Conservation (phyloP, 2,888 invertebrate species). For the Copidosoma aretas region DNA sequence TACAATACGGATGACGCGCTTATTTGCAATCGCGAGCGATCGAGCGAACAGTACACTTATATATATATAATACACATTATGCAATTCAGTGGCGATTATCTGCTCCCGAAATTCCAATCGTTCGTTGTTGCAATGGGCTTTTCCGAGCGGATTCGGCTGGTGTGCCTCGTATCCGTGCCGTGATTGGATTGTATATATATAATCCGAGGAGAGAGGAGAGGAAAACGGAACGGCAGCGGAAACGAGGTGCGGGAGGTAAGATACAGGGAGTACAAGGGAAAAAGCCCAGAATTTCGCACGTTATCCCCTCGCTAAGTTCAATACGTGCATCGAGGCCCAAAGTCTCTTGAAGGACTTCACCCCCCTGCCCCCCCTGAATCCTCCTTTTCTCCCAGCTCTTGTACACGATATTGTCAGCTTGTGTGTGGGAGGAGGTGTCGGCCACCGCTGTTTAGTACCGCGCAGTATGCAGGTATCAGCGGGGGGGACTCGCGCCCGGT, state of each 20-base stretch:
- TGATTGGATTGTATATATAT: too few relatives aligned
- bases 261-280: background rate
- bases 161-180: background rate
- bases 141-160: background rate
- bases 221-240: background rate
- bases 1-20: too few relatives aligned
- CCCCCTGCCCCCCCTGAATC: background rate
- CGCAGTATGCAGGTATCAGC: background rate
- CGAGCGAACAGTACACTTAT: too few relatives aligned
- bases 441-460: background rate
- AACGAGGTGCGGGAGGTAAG: constrained; percentile 1
- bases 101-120: background rate
- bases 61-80: too few relatives aligned
- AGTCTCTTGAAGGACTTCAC: constrained; percentile 11
- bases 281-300: constrained; percentile 28
- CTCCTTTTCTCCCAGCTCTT: constrained; percentile 1
- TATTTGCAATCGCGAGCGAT: too few relatives aligned
- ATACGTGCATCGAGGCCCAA: constrained; percentile 18
- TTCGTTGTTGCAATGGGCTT: background rate
- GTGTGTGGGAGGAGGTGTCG: background rate
- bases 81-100: too few relatives aligned
- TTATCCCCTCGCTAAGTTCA: constrained; percentile 29
- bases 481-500: constrained; percentile 9
- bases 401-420: constrained; percentile 21
- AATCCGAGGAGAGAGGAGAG: background rate